phyloP scores from a whole-genome alignment of 64 coral and sea anemone species.

The Pachyseris speciosa region DNA sequence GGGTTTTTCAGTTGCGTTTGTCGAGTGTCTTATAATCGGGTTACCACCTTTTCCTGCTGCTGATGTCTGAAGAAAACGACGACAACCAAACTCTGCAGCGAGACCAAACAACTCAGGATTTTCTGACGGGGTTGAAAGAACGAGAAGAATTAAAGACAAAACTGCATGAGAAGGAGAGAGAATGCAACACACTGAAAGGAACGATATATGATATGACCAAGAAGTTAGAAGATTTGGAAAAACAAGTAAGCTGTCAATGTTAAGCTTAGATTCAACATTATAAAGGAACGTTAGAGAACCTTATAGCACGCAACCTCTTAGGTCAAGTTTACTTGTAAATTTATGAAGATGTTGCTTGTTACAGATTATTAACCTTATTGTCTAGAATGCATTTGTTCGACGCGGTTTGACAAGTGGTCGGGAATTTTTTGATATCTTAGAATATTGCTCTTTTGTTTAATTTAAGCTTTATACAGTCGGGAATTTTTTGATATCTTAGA shows the following conservation, averaged over 20 bases:
- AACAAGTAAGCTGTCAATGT: constrained; percentile 63
- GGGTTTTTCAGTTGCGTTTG: too few relatives aligned
- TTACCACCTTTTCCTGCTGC: neutral
- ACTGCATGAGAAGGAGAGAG: constrained; percentile 77
- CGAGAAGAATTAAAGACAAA: constrained; percentile 86
- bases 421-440: too few relatives aligned
- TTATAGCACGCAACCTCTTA: too few relatives aligned
- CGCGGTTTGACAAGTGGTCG: too few relatives aligned
- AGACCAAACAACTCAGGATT: constrained; percentile 94
- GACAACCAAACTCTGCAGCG: neutral
- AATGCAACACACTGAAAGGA: constrained; percentile 79
- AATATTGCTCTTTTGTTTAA: too few relatives aligned
- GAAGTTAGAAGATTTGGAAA: constrained; percentile 80
- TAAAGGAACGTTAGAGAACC: too few relatives aligned
- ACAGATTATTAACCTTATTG: neutral
- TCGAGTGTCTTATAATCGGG: neutral
- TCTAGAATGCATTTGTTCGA: too few relatives aligned
- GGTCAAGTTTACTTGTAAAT: too few relatives aligned
- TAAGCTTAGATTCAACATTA: neutral
- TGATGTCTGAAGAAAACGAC: constrained; percentile 26
- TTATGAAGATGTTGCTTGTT: neutral
- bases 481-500: too few relatives aligned
- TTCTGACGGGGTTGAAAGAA: constrained; percentile 90
- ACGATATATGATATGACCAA: constrained; percentile 89
- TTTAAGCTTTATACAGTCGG: too few relatives aligned